Evolutionary conservation across 2,797 vertebrate genomes (phyloP).

Genomic region (Gambusia yucatana): DNA sequence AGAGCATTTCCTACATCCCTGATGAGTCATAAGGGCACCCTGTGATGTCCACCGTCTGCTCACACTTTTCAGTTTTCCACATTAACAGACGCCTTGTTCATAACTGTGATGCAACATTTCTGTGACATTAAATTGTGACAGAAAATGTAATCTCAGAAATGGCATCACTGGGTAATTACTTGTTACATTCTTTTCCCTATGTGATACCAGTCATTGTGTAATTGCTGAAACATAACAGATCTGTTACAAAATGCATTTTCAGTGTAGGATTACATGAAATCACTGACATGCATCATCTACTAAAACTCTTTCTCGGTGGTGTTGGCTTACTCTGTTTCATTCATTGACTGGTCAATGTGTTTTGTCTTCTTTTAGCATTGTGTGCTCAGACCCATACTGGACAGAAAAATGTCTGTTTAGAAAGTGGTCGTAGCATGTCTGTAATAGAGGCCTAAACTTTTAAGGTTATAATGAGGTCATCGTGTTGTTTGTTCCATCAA

Average conservation of each 20-base stretch:
- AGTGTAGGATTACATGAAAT: not conserved
- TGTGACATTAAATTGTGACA: not conserved
- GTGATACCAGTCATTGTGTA: not conserved
- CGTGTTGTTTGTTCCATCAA: not conserved
- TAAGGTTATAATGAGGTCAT: not conserved
- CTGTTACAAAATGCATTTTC: not conserved
- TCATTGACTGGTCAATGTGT: not conserved
- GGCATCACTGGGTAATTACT: not conserved
- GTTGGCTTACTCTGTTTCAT: not conserved
- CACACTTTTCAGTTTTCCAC: conserved; percentile 37
- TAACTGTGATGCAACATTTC: conserved; percentile 10
- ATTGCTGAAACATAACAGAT: not conserved
- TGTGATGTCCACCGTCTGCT: conserved; percentile 67
- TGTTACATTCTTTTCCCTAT: not conserved
- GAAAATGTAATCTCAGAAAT: not conserved
- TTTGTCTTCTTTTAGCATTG: not conserved
- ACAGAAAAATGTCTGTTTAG: not conserved
- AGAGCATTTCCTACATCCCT: conserved; percentile 35
- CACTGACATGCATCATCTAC: not conserved
- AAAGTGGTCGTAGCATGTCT: not conserved
- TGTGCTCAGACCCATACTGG: not conserved
- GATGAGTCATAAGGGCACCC: conserved; percentile 63
- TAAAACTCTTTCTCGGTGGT: not conserved
- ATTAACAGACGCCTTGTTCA: conserved; percentile 24
- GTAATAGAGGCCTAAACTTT: not conserved